These are phyloP conservation scores for Hirtodrosophila trivittata DNA, from an alignment of 2,888 invertebrate genomes.

Conservation along the genomic window DNA sequence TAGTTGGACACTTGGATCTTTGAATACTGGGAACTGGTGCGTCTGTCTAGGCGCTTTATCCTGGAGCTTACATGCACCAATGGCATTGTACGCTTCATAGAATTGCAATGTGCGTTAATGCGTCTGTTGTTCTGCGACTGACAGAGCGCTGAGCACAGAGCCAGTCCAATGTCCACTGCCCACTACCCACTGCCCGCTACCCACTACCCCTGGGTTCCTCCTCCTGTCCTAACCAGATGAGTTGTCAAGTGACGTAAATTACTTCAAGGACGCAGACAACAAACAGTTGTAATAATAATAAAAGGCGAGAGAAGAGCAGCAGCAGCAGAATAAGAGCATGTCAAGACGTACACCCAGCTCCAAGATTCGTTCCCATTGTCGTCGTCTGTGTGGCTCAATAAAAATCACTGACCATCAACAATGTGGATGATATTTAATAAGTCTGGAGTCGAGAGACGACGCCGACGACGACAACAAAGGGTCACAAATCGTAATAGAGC, in stretches of 20 bases:
- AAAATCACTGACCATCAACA: conserved; percentile 78
- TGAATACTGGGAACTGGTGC: not conserved
- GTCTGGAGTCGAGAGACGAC: conserved; percentile 40
- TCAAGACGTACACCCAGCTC: conserved; percentile 19
- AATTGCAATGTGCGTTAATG: conserved; percentile 1
- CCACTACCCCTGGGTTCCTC: too few relatives aligned
- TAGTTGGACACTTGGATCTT: not conserved
- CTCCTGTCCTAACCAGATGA: too few relatives aligned
- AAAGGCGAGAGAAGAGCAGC: conserved; percentile 25
- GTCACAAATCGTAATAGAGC: not conserved
- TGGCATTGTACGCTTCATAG: not conserved
- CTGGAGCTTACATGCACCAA: not conserved
- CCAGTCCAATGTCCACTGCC: too few relatives aligned
- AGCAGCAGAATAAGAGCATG: conserved; percentile 20
- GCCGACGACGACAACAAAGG: conserved; percentile 30
- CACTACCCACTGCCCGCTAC: too few relatives aligned
- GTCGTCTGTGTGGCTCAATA: conserved; percentile 57
- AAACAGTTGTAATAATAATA: conserved; percentile 66
- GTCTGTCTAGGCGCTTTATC: conserved; percentile 1
- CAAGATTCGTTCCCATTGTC: conserved; percentile 17
- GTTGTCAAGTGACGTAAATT: conserved; percentile 67
- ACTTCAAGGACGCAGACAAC: conserved; percentile 76
- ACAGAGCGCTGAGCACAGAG: not conserved
- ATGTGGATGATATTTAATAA: conserved; percentile 77
- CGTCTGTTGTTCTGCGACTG: not conserved